Conservation (phyloP, 53 echinoderm and acorn worm genomes). For the Paelopatides confundens region DNA sequence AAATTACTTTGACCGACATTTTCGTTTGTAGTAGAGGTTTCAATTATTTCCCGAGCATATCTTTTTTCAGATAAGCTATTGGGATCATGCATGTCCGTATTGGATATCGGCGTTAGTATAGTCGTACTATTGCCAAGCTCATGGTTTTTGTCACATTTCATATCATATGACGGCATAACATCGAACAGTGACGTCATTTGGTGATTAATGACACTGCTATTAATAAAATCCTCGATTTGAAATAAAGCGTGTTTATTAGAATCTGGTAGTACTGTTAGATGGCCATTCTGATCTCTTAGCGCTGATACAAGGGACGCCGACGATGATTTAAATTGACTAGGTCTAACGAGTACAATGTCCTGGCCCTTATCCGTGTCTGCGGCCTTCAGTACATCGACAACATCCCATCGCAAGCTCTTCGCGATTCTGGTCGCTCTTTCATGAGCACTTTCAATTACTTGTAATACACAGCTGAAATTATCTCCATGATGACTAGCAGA, state of each 20-base stretch:
- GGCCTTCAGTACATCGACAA: constrained; percentile 6
- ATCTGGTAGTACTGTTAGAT: neutral
- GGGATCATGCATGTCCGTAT: too few species aligned
- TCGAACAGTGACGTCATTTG: neutral
- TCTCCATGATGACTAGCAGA: neutral
- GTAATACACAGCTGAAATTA: neutral
- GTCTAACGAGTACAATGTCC: constrained; percentile 19
- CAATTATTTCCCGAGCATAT: too few species aligned
- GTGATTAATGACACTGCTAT: neutral
- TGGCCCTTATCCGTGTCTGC: neutral
- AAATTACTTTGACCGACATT: too few species aligned
- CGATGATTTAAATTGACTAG: neutral
- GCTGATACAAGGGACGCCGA: constrained; percentile 1
- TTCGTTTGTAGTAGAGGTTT: too few species aligned
- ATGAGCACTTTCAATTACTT: neutral
- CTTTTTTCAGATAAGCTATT: too few species aligned
- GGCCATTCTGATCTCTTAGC: neutral
- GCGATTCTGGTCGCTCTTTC: constrained; percentile 8
- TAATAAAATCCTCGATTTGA: neutral
- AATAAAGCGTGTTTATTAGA: constrained; percentile 9
- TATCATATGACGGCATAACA: too few species aligned
- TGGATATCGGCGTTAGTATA: too few species aligned
- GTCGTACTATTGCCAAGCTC: too few species aligned
- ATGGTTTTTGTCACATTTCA: too few species aligned
- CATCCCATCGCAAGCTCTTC: neutral